Conservation (phyloP, 2,113 vertebrate species). For the Pavo muticus region DNA sequence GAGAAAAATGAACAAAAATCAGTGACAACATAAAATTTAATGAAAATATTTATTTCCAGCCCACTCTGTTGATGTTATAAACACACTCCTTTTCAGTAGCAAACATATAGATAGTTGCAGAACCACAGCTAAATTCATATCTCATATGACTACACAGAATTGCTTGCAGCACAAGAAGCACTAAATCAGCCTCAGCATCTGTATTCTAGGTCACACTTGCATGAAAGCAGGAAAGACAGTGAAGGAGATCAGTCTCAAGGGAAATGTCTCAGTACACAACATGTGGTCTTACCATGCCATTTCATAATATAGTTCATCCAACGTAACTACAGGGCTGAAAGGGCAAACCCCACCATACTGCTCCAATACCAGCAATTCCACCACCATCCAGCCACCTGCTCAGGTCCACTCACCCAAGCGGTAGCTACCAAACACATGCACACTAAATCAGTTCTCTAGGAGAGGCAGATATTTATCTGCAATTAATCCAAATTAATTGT, state of each 20-base stretch:
- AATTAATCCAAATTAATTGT: neutral
- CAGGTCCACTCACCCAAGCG: neutral
- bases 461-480: neutral
- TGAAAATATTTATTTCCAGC: neutral
- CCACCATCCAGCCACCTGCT: neutral
- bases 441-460: fast-evolving
- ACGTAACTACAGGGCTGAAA: fast-evolving
- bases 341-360: neutral
- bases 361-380: neutral
- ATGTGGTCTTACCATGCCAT: neutral
- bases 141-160: neutral
- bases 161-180: neutral
- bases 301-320: neutral
- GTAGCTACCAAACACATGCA: fast-evolving
- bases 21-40: neutral
- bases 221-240: neutral
- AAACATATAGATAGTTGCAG: neutral
- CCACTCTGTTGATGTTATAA: neutral
- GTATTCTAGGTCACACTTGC: neutral
- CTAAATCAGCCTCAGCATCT: neutral
- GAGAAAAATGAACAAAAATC: neutral
- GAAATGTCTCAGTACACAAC: neutral
- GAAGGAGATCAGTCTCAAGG: slow-evolving; percentile 31
- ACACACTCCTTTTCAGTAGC: neutral
- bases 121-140: neutral